Percentiles rank a stretch among this genome's conserved stretches.
Conservation (phyloP, 2,113 vertebrate genomes). For the Brienomyrus brachyistius region DNA sequence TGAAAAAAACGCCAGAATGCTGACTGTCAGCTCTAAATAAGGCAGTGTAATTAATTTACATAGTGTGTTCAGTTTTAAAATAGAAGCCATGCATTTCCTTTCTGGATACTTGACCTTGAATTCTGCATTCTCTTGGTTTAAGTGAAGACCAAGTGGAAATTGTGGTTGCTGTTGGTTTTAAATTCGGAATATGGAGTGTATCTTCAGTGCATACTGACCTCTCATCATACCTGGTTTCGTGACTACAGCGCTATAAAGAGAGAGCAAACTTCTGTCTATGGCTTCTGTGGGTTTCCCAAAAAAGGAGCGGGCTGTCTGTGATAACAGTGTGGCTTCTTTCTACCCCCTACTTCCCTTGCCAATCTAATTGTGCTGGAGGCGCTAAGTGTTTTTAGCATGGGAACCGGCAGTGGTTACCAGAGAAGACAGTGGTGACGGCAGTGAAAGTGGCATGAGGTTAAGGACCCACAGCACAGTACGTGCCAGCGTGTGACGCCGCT, state of each 20-base stretch:
- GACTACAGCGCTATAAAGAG: neutral
- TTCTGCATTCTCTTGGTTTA: neutral
- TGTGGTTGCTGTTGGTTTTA: constrained; percentile 21
- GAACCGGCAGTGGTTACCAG: neutral
- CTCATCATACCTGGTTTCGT: neutral
- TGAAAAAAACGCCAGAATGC: neutral
- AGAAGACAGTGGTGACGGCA: neutral
- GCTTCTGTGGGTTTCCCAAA: neutral
- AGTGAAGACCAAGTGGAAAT: constrained; percentile 10
- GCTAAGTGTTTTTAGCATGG: constrained; percentile 6
- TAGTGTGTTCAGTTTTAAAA: constrained; percentile 4
- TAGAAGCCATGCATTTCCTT: constrained; percentile 10
- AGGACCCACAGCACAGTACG: neutral
- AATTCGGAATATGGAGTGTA: constrained; percentile 6
- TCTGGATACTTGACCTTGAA: constrained; percentile 20
- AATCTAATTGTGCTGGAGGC: neutral
- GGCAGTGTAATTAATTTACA: neutral
- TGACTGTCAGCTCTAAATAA: neutral
- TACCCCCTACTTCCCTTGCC: neutral
- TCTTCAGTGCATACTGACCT: neutral
- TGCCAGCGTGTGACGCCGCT: neutral
- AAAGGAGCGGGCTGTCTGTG: neutral
- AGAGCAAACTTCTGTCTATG: neutral
- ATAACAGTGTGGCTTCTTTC: neutral
- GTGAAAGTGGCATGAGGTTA: neutral